These are phyloP conservation scores for Paradoxurus hermaphroditus DNA, from an alignment of 2,113 vertebrate genomes.

Conservation along the genomic window DNA sequence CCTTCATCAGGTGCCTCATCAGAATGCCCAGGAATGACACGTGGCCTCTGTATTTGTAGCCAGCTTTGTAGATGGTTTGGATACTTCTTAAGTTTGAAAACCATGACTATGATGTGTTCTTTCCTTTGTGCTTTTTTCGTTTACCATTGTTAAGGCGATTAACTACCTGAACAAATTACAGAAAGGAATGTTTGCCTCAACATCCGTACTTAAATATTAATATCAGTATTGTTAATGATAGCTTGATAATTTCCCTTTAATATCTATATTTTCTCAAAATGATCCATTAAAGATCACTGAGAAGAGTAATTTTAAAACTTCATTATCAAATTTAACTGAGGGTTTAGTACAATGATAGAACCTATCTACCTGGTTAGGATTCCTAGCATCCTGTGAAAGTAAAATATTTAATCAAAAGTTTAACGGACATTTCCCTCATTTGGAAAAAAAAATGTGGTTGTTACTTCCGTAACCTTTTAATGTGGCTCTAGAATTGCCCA, in stretches of 20 bases:
- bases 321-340: not conserved
- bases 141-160: not conserved
- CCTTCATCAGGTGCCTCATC: not conserved
- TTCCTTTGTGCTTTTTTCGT: not conserved
- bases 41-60: not conserved
- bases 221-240: not conserved
- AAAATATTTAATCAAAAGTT: not conserved
- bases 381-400: not conserved
- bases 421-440: not conserved
- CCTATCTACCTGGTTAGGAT: not conserved
- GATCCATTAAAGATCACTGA: not conserved
- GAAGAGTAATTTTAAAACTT: constrained; percentile 11
- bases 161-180: not conserved
- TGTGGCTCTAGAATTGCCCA: not conserved
- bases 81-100: not conserved
- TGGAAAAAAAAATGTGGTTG: not conserved
- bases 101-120: not conserved
- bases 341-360: not conserved
- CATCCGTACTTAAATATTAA: not conserved
- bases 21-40: not conserved
- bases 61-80: not conserved
- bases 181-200: not conserved
- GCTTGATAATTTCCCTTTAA: constrained; percentile 27
- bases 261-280: constrained; percentile 27
- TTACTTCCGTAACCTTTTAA: not conserved